These are phyloP conservation scores for Linyphia triangularis DNA, from an alignment of 2,888 invertebrate genomes.

Conservation along the genomic window DNA sequence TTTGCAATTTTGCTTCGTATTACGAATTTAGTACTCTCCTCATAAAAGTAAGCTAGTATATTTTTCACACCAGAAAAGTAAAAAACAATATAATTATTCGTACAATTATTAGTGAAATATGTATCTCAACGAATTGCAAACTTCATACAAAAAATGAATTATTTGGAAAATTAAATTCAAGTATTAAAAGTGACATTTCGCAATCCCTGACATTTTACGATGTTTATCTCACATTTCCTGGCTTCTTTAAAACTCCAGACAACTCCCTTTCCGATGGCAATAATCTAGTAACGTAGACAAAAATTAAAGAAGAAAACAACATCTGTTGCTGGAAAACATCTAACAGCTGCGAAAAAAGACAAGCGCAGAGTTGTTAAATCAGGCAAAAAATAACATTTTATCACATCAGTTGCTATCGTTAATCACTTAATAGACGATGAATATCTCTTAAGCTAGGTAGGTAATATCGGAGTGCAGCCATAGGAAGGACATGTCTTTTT, in stretches of 20 bases:
- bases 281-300: background rate
- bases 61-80: background rate
- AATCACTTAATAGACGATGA: no score
- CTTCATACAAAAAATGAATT: background rate
- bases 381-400: background rate
- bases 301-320: background rate
- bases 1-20: no score
- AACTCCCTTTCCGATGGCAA: background rate
- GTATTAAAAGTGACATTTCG: background rate
- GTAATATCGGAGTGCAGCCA: background rate
- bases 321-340: slow-evolving; percentile 13
- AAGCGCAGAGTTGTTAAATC: background rate
- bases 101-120: background rate
- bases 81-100: background rate
- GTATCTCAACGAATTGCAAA: background rate
- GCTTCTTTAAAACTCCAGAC: background rate
- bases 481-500: background rate
- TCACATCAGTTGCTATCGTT: background rate
- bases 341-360: slow-evolving; percentile 17
- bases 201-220: background rate
- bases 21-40: no score
- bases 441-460: no score
- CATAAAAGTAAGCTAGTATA: no score
- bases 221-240: background rate
- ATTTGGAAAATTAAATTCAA: background rate